Base-by-base conservation (phyloP, 2,888 invertebrate species). In the Eupithecia vulgata region DNA sequence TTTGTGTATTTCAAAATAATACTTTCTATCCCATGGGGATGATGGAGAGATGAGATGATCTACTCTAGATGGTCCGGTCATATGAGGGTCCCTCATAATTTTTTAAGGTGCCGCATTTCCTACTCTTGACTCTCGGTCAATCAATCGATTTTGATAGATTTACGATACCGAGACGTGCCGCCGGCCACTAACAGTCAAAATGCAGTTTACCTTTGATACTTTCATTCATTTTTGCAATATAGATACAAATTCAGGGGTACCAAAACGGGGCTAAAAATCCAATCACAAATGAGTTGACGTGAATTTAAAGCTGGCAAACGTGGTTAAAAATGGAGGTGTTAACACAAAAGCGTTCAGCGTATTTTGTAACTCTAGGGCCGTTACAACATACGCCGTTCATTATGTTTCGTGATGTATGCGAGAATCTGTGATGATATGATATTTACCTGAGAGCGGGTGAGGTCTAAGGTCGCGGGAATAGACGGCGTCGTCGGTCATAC, bases 391-490 rank as follows among this genome's bases (percentile, higher is more conserved):
- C 42, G n/a, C 42, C 64, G 48, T 72, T 68, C 25, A 34, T 68
- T 66, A 42, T 71, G 7, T 35, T 35, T 42, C 70, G 17, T 61
- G 30, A 61, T 61, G 17, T 34, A 61, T 34, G 40, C n/a, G 13
- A 40, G 17, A 13, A 64, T 45, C 6, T 21, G 4, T 64, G 1
- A n/a, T n/a, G 62, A 30, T 62, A 15, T 69, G n/a, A 48, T 70
- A 68, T 68, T 78, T 86, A 94, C 94, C 94, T 79, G 94, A 87
- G 2, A 93, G 87, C 6, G 90, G 91, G 72, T 92, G 93, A 68
- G 86, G 91, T 71, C 93, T 81, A 72, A 85, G 90, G 73, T 94
- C 93, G 52, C 93, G 85, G 8, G 93, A 91, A 78, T 94, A 94
- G 40, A 93, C 83, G 35, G 85, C 93, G 81, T 93, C 94, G 79